These are phyloP conservation scores for Silurus asotus DNA, from an alignment of 2,113 vertebrate genomes.

Conservation along the genomic window DNA sequence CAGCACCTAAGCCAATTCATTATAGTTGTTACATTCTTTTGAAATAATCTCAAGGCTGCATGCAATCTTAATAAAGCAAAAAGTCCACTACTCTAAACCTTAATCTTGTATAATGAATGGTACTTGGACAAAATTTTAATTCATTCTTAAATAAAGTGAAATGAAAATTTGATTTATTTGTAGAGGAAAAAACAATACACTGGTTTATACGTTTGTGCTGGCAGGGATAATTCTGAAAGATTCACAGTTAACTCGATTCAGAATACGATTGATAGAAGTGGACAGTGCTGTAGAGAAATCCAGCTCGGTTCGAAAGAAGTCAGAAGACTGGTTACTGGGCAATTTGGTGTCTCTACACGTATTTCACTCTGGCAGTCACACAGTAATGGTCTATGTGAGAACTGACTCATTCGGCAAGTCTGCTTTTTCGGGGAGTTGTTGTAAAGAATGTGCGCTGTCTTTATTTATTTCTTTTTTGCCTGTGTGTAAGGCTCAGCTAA, in stretches of 20 bases:
- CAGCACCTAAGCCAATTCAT: not conserved
- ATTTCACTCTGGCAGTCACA: conserved; percentile 51
- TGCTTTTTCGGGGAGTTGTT: conserved; percentile 21
- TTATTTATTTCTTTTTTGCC: conserved; percentile 20
- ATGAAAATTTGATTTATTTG: not conserved
- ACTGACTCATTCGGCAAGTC: conserved; percentile 52
- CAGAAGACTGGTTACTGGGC: conserved; percentile 26
- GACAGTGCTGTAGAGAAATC: conserved; percentile 51
- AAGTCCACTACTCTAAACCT: conserved; percentile 17
- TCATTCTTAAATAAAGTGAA: not conserved
- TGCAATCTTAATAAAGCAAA: not conserved
- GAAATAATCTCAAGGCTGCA: conserved; percentile 6
- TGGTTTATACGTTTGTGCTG: not conserved
- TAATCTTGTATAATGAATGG: not conserved
- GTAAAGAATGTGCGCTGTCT: conserved; percentile 30
- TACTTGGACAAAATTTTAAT: not conserved
- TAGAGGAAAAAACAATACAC: not conserved
- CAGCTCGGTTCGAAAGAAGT: conserved; percentile 2
- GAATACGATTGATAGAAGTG: conserved; percentile 47
- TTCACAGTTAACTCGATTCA: conserved; percentile 49
- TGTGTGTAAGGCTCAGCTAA: conserved; percentile 37
- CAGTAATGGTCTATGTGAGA: conserved; percentile 28
- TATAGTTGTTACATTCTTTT: not conserved
- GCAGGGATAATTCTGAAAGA: conserved; percentile 23
- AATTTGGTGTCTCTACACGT: conserved; percentile 46